These are phyloP conservation scores for Euzetes globulus DNA, from an alignment of 2,888 invertebrate species.

Conservation along the genomic window DNA sequence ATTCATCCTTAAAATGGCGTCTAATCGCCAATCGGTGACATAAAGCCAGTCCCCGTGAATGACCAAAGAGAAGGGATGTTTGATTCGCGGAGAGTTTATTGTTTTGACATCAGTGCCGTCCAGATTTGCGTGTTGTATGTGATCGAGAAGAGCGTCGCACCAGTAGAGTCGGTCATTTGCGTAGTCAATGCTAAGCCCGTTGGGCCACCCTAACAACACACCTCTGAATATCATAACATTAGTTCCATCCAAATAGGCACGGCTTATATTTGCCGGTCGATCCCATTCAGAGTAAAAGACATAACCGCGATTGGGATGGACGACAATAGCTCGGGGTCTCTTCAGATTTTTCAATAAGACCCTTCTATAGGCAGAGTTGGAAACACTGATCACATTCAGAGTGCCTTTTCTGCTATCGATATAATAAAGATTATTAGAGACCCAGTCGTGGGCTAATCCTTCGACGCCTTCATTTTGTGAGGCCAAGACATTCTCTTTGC, in stretches of 20 bases:
- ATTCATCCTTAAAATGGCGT: constrained; percentile 82
- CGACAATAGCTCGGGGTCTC: constrained; percentile 88
- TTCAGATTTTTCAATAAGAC: constrained; percentile 78
- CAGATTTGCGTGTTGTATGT: constrained; percentile 84
- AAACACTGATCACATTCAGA: constrained; percentile 79
- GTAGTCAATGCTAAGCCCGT: constrained; percentile 89
- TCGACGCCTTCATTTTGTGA: constrained; percentile 96
- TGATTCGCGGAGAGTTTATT: constrained; percentile 72
- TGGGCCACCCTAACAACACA: constrained; percentile 92
- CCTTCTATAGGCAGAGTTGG: constrained; percentile 72
- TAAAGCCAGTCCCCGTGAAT: constrained; percentile 82
- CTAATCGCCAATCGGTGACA: constrained; percentile 92
- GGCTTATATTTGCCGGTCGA: constrained; percentile 88
- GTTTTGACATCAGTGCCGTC: constrained; percentile 86
- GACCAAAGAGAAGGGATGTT: constrained; percentile 85
- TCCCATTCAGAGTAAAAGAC: constrained; percentile 96
- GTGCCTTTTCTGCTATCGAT: constrained; percentile 91
- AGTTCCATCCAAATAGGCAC: constrained; percentile 82
- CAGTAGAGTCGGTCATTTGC: constrained; percentile 80
- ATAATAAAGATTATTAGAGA: constrained; percentile 86
- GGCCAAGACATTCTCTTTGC: constrained; percentile 73
- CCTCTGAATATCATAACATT: constrained; percentile 78
- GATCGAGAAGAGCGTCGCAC: constrained; percentile 93
- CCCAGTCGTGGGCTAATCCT: constrained; percentile 92
- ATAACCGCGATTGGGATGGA: constrained; percentile 88